Base-by-base conservation (phyloP, 2,113 vertebrate genomes). In the Smithornis capensis region DNA sequence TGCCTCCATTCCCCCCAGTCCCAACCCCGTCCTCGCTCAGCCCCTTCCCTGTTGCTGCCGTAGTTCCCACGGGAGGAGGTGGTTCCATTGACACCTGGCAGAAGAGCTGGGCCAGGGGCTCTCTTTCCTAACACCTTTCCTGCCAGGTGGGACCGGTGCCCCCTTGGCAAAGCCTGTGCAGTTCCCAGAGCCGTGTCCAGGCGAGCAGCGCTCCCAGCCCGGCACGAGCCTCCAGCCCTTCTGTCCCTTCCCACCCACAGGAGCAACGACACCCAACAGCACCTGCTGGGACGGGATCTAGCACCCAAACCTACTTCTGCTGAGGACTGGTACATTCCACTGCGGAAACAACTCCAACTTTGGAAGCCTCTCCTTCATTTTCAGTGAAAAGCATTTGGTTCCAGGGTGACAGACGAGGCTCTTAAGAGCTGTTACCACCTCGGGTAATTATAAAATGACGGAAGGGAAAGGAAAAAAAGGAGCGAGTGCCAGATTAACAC, bases 391-490 rank as follows among this genome's bases (percentile, higher is more conserved):
- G 85, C 94, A 82, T 95, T 96, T 95, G 94, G 94, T 96, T 97
- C 94, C 94, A 97, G 97, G 95, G 96, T 96, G 97, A 97, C 97
- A 97, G 92, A 96, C 37, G 38, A 83, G 94, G 86, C 95, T 96
- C 96, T 94, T 95, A 94, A 97, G 90, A 93, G 95, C 94, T 94
- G 94, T 96, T 97, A 96, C 94, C 96, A 96, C 92, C 93, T 96
- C 49, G 37, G 89, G 94, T 97, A 98, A 98, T 97, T 96, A 97
- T 89, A 97, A 97, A 97, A 94, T 55, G 91, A 93, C 29, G 82
- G 92, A 94, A 96, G 56, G 64, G 49, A 44, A 38, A 44, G 44
- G 22, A 50, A 68, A 53, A 9, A 71, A 89, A 76, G 27, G 4
- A 55, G 59, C 0, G 3, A 83, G 69, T 0, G 6, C 70, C 86